Evolutionary conservation across 2,797 vertebrate genomes (phyloP).

Genomic region (Anguilla obscura): DNA sequence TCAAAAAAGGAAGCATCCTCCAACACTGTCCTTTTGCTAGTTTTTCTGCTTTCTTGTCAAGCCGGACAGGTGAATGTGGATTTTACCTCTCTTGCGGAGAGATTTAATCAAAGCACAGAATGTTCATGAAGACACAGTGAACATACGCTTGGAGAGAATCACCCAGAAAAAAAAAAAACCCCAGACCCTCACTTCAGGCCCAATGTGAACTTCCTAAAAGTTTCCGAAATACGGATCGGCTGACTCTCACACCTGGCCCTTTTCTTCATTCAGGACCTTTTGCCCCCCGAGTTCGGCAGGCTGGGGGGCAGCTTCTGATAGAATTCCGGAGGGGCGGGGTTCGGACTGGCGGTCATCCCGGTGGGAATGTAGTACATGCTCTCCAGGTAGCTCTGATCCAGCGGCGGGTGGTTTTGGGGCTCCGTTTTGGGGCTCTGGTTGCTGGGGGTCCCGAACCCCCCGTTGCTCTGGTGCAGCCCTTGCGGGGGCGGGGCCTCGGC

Average conservation of each 20-base stretch:
- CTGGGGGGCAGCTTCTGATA: conserved; percentile 74
- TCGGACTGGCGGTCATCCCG: conserved; percentile 82
- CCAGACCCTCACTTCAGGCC: conserved; percentile 53
- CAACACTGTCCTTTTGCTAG: neutral
- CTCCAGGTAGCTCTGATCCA: conserved; percentile 84
- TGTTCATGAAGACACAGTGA: conserved; percentile 1
- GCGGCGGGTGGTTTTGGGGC: conserved; percentile 66
- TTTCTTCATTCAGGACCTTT: conserved; percentile 75
- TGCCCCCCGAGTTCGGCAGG: conserved; percentile 68
- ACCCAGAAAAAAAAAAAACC: conserved; percentile 37
- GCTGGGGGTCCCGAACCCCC: conserved; percentile 63
- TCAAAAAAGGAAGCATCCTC: neutral
- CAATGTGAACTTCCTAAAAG: conserved; percentile 47
- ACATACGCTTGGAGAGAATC: neutral
- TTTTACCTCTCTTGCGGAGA: neutral
- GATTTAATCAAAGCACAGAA: neutral
- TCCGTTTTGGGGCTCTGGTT: conserved; percentile 72
- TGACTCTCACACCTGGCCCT: conserved; percentile 39
- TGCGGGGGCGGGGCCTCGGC: conserved; percentile 65
- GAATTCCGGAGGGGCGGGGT: conserved; percentile 72
- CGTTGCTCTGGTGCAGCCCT: conserved; percentile 63
- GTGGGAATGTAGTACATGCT: conserved; percentile 89
- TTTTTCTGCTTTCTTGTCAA: neutral
- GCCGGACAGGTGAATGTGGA: neutral
- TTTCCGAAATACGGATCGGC: neutral